Conservation (phyloP, 2,888 invertebrate species). For the Julus scandinavius region DNA sequence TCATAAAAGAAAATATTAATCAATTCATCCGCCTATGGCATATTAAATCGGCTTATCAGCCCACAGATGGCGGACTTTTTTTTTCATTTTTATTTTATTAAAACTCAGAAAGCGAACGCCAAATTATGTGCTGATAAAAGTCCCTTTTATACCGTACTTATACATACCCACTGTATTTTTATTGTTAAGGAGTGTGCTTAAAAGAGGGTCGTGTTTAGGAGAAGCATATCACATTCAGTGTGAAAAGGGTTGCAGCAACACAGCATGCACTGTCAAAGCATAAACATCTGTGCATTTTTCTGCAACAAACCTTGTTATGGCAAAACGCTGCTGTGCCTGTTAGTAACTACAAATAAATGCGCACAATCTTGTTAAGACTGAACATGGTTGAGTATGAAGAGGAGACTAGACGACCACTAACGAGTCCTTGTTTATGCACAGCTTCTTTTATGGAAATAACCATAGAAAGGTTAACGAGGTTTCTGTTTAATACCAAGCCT, state of each 20-base stretch:
- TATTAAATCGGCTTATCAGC: neutral
- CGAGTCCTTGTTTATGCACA: neutral
- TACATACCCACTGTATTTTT: neutral
- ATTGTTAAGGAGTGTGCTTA: no score
- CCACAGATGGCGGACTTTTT: neutral
- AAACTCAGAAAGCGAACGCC: neutral
- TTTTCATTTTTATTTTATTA: constrained; percentile 16
- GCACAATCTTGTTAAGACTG: neutral
- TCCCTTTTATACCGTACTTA: neutral
- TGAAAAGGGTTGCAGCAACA: neutral
- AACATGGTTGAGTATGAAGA: neutral
- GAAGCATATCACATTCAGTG: neutral
- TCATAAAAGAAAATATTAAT: neutral
- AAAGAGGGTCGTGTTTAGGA: neutral
- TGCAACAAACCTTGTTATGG: no score
- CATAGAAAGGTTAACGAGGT: neutral
- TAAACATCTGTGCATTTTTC: no score
- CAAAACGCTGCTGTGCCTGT: no score
- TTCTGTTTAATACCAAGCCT: neutral
- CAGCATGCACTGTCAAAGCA: no score
- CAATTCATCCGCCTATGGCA: neutral
- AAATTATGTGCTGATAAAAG: neutral
- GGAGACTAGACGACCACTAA: neutral
- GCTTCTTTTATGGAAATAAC: neutral
- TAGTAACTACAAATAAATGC: no score